Evolutionary conservation across 2,113 vertebrate species (phyloP), one percentile per base, ranked within the genome.

Genomic region (Machaerirhynchus nigripectus): DNA sequence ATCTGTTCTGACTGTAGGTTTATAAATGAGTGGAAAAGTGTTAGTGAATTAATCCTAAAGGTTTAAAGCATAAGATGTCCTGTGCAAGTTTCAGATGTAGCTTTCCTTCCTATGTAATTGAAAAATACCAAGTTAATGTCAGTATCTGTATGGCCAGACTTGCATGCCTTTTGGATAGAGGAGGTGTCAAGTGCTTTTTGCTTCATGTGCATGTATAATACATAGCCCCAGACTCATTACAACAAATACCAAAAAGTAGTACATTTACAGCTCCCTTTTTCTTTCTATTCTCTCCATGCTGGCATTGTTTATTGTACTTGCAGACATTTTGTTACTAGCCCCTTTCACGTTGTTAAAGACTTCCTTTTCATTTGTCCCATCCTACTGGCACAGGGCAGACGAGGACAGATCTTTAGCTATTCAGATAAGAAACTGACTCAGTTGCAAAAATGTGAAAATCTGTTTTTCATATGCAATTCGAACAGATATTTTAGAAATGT

Each of bases 401-500:
- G 46, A 94, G 95, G 93, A 93, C 85, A 86, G 23, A 17, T 93
- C 55, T 76, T 68, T 8, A 94, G 59, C 57, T 91, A 24, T 71
- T 81, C 53, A 73, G 46, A 65, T 42, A 85, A 85, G 53, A 83
- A 91, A 83, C 44, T 40, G 28, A 63, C 21, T 87, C 15, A 3
- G 39, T 80, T 80, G 50, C 2, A 1, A 83, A 94, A 94, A 93
- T 90, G 76, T 95, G 86, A 89, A 81, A 87, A 92, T 80, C 55
- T 93, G 75, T 15, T 95, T 96, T 93, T 83, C 61, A 53, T 77
- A 73, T 92, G 90, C 68, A 88, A 47, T 83, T 84, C 85, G 90
- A 96, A 77, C 79, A 93, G 92, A 77, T 92, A 83, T 90, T 95
- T 97, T 94, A 83, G 75, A 94, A 92, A n/a, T 4, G 24, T 67